Evolutionary conservation across 2,797 vertebrate species (phyloP).

Genomic region (Fratercula arctica): DNA sequence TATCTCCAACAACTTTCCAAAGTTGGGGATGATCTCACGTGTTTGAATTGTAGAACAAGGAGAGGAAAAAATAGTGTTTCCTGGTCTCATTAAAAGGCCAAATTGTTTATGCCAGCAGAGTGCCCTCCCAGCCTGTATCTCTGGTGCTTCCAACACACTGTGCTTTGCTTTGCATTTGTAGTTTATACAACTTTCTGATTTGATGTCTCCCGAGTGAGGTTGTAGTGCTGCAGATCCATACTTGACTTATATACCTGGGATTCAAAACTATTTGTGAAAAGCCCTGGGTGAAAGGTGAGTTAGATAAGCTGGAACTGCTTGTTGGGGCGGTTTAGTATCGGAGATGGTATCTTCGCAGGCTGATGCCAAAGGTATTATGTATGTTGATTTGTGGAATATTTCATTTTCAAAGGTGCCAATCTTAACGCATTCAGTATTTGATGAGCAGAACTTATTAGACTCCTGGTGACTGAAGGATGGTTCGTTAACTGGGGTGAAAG

Average conservation of each 20-base stretch:
- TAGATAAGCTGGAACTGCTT: conserved; percentile 11
- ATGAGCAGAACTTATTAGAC: neutral
- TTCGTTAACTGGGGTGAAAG: neutral
- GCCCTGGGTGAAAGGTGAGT: neutral
- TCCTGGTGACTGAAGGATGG: neutral
- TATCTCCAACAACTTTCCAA: neutral
- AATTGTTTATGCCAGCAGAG: neutral
- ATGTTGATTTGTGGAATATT: neutral
- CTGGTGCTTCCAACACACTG: neutral
- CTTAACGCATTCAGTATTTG: neutral
- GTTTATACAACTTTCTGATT: neutral
- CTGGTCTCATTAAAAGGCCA: neutral
- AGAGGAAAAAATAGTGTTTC: neutral
- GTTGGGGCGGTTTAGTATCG: neutral
- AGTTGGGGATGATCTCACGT: neutral
- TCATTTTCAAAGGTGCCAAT: neutral
- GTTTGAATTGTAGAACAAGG: neutral
- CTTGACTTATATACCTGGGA: neutral
- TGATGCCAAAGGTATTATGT: neutral
- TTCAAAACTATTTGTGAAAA: neutral
- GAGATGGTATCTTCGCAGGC: neutral
- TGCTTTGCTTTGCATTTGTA: neutral
- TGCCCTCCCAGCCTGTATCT: neutral
- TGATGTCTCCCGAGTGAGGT: neutral
- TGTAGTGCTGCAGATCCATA: neutral